A percentile compares a stretch with the other conserved stretches of the same genome.
These are phyloP conservation scores for Patella pellucida DNA, from an alignment of 2,888 invertebrate genomes.

Conservation along the genomic window DNA sequence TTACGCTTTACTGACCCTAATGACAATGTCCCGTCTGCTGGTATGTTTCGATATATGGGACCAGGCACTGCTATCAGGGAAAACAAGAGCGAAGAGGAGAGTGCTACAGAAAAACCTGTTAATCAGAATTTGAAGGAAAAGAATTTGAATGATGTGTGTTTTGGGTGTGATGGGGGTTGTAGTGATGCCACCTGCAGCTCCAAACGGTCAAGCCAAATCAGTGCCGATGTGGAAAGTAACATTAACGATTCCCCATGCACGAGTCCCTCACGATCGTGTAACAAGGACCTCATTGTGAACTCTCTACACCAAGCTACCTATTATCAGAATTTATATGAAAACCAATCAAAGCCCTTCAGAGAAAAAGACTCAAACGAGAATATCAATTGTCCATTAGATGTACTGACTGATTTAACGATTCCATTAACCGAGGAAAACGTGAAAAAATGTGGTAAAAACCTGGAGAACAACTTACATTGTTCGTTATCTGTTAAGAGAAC, in stretches of 20 bases:
- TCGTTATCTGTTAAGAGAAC: slow-evolving; percentile 36
- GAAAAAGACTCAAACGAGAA: slow-evolving; percentile 65
- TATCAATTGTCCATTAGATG: slow-evolving; percentile 49
- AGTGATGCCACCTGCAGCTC: slow-evolving; percentile 62
- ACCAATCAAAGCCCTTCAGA: slow-evolving; percentile 31
- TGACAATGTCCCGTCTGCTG: slow-evolving; percentile 29
- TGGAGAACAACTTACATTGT: slow-evolving; percentile 10
- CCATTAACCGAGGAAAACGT: slow-evolving; percentile 23
- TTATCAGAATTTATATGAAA: slow-evolving; percentile 44
- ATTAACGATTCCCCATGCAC: slow-evolving; percentile 53
- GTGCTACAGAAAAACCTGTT: slow-evolving; percentile 17
- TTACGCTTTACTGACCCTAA: not conserved
- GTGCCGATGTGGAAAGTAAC: slow-evolving; percentile 62
- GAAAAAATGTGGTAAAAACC: slow-evolving; percentile 16
- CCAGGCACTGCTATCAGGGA: slow-evolving; percentile 62
- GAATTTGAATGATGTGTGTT: slow-evolving; percentile 68
- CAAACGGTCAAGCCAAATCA: slow-evolving; percentile 52
- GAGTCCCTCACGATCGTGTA: slow-evolving; percentile 37
- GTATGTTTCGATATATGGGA: slow-evolving; percentile 60
- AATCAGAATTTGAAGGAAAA: slow-evolving; percentile 37
- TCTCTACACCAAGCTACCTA: slow-evolving; percentile 40
- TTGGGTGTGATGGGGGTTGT: slow-evolving; percentile 67
- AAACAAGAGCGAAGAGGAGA: slow-evolving; percentile 35
- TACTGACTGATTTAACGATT: slow-evolving; percentile 7
- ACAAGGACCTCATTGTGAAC: slow-evolving; percentile 15